A percentile compares a stretch with the other conserved stretches of the same genome.
Evolutionary conservation across 2,888 invertebrate genomes (phyloP).

Genomic region (Iselma pallidipennis): DNA sequence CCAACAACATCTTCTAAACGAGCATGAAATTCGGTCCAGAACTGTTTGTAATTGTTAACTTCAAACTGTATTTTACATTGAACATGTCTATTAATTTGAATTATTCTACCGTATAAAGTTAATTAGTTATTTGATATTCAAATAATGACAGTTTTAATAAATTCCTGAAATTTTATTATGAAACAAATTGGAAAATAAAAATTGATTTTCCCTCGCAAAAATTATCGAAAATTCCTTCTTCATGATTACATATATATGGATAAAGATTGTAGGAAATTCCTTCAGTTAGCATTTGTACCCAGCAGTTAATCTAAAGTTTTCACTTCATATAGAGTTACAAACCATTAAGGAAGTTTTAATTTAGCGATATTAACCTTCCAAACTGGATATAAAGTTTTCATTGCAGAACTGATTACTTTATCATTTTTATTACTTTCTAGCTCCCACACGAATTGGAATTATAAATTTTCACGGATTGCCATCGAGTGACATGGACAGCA

Average conservation of each 20-base stretch:
- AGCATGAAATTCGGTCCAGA: slow-evolving; percentile 8
- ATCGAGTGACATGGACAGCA: background rate
- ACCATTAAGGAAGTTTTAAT: slow-evolving; percentile 35
- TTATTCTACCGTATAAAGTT: slow-evolving; percentile 3
- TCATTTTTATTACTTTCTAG: slow-evolving; percentile 39
- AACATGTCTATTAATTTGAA: slow-evolving; percentile 8
- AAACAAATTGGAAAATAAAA: no score
- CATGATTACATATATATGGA: no score
- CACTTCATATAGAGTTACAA: slow-evolving; percentile 28
- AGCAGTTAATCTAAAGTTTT: slow-evolving; percentile 32
- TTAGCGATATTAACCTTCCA: slow-evolving; percentile 28
- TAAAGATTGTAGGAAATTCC: no score
- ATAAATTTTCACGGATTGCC: slow-evolving; percentile 6
- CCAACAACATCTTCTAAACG: no score
- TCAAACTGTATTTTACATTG: background rate
- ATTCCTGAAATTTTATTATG: background rate
- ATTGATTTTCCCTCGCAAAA: no score
- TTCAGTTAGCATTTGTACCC: no score
- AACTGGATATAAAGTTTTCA: slow-evolving; percentile 38
- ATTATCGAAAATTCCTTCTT: no score
- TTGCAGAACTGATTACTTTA: slow-evolving; percentile 39
- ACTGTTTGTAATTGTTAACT: slow-evolving; percentile 12
- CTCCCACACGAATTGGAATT: slow-evolving; percentile 15
- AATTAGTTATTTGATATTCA: slow-evolving; percentile 6
- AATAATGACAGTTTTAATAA: background rate